A percentile compares a stretch with the other conserved stretches of the same genome.
Evolutionary conservation across 1,140 invertebrate species (phyloP).

Genomic region (Drosophila busckii): DNA sequence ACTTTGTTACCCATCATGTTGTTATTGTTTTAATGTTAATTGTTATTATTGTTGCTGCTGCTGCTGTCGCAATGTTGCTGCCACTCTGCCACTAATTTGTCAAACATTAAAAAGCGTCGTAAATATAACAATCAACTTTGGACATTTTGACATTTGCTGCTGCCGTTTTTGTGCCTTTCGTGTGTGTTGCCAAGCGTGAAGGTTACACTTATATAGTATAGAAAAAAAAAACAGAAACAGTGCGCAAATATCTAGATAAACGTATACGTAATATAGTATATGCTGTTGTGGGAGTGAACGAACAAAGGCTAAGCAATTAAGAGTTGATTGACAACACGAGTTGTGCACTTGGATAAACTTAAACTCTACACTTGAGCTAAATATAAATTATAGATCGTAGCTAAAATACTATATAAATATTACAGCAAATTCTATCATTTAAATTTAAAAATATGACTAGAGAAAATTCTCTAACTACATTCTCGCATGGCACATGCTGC

Average conservation of each 20-base stretch:
- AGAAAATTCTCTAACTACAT: no score
- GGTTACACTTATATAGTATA: no score
- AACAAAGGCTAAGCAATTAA: conserved; percentile 8
- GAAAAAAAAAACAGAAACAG: not conserved
- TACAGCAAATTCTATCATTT: no score
- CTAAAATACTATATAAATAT: no score
- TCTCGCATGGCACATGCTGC: no score
- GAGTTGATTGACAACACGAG: conserved; percentile 13
- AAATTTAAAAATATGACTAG: no score
- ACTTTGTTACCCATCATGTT: conserved; percentile 29
- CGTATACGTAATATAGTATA: not conserved
- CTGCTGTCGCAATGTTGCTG: conserved; percentile 18
- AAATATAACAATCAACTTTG: conserved; percentile 72
- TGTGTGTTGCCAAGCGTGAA: conserved; percentile 38
- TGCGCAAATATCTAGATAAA: not conserved
- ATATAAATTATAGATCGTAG: no score
- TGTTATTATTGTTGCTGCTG: conserved; percentile 29
- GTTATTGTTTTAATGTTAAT: conserved; percentile 34
- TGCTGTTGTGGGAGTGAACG: conserved; percentile 13
- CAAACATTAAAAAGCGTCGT: conserved; percentile 69
- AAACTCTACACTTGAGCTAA: no score
- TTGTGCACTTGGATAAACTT: not conserved
- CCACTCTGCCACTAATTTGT: conserved; percentile 60
- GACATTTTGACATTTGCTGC: conserved; percentile 61
- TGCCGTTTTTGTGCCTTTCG: conserved; percentile 11